Conservation (phyloP, 2,797 vertebrate genomes). For the Coregonus ussuriensis region DNA sequence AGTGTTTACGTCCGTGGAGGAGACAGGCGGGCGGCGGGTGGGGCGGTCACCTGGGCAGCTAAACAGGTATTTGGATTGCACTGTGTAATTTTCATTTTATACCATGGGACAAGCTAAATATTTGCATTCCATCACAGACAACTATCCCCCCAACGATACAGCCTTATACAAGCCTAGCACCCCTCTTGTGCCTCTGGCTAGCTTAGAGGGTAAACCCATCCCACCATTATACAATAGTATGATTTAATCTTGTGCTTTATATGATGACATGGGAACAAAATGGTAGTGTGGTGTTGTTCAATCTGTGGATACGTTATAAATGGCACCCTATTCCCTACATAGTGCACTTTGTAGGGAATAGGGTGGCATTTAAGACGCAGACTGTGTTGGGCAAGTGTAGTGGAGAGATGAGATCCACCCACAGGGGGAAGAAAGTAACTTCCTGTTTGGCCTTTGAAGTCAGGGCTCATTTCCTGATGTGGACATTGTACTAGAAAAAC, state of each 20-base stretch:
- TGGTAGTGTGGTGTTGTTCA: not conserved
- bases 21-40: slow-evolving; percentile 48
- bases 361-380: too few relatives aligned
- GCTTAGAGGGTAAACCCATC: slow-evolving; percentile 11
- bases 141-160: slow-evolving; percentile 36
- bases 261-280: slow-evolving; percentile 29
- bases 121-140: slow-evolving; percentile 67
- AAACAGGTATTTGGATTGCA: slow-evolving; percentile 64
- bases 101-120: slow-evolving; percentile 64
- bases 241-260: slow-evolving; percentile 40
- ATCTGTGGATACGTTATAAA: too few relatives aligned
- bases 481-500: slow-evolving; percentile 54
- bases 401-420: slow-evolving; percentile 14
- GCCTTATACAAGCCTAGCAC: slow-evolving; percentile 37
- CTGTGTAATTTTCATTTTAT: slow-evolving; percentile 71
- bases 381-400: slow-evolving; percentile 55
- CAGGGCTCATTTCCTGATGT: slow-evolving; percentile 66
- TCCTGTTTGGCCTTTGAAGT: slow-evolving; percentile 69
- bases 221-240: slow-evolving; percentile 41
- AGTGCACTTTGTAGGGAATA: too few relatives aligned
- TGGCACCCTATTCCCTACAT: too few relatives aligned
- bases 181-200: slow-evolving; percentile 27
- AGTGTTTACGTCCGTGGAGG: slow-evolving; percentile 60
- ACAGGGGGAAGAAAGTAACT: slow-evolving; percentile 57
- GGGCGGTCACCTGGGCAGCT: slow-evolving; percentile 70